phyloP scores from a whole-genome alignment of 2,797 vertebrate species.

The Lagocephalus sceleratus region DNA sequence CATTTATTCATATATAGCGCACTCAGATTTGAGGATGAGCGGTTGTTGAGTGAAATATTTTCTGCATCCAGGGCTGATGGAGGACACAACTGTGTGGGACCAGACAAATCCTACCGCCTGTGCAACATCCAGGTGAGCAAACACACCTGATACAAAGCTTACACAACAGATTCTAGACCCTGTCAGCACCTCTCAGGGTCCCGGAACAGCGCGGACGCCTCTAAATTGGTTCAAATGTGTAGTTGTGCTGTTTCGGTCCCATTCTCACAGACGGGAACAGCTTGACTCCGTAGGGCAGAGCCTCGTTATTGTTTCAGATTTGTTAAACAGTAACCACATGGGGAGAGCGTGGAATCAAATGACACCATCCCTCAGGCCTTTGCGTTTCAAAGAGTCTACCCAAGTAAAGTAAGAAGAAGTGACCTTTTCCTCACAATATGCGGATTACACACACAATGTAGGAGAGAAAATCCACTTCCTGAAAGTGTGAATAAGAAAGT shows the following conservation, averaged over 20 bases:
- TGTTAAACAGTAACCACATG: no score
- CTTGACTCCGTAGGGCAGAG: no score
- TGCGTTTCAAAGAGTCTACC: background rate
- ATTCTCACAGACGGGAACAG: background rate
- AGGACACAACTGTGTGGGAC: conserved; percentile 86
- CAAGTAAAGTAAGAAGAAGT: background rate
- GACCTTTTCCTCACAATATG: background rate
- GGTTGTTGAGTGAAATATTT: background rate
- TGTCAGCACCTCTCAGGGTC: no score
- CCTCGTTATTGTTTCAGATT: no score
- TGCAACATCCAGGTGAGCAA: conserved; percentile 87
- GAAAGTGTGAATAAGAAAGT: no score
- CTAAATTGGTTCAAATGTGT: background rate
- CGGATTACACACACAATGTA: background rate
- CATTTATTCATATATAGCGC: no score
- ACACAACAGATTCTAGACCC: no score
- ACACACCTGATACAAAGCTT: background rate
- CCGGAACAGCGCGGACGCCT: no score
- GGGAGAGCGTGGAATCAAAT: no score
- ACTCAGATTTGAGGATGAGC: background rate
- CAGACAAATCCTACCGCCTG: conserved; percentile 80
- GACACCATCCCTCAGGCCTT: no score
- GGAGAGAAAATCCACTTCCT: background rate
- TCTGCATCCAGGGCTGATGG: conserved; percentile 79
- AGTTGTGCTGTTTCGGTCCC: background rate